phyloP scores from a whole-genome alignment of 1,140 invertebrate species.

The Procambarus clarkii region DNA sequence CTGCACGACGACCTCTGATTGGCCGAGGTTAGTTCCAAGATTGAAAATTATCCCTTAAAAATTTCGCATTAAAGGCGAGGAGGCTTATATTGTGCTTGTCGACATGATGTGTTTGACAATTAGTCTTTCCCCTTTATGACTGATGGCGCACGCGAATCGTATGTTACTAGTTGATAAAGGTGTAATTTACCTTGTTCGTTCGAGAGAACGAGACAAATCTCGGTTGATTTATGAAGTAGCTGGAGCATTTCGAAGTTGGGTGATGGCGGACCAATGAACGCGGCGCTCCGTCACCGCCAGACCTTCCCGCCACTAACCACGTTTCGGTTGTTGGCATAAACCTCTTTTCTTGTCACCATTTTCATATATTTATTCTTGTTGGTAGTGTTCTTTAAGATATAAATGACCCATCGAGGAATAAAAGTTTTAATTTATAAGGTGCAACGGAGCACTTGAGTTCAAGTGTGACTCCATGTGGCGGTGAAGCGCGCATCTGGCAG shows the following conservation, averaged over 20 bases:
- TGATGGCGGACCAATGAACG: slow-evolving; percentile 44
- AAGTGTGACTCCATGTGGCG: not conserved
- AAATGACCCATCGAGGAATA: no score
- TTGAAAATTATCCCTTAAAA: slow-evolving; percentile 8
- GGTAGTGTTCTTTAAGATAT: no score
- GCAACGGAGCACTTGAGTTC: not conserved
- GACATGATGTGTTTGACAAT: slow-evolving; percentile 9
- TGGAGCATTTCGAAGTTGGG: slow-evolving; percentile 57
- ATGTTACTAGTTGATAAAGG: slow-evolving; percentile 35
- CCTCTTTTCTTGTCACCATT: not conserved
- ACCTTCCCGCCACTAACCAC: not conserved
- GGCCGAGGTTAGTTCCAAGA: not conserved
- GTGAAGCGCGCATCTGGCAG: not conserved
- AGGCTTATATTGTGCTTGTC: not conserved
- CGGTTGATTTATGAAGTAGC: slow-evolving; percentile 8
- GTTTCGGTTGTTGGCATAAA: not conserved
- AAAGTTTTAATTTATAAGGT: no score
- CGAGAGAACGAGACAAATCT: slow-evolving; percentile 44
- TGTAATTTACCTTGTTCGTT: slow-evolving; percentile 7
- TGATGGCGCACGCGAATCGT: slow-evolving; percentile 8
- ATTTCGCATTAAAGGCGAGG: not conserved
- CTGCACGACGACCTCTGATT: not conserved
- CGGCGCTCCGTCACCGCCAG: slow-evolving; percentile 41
- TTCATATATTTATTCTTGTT: not conserved
- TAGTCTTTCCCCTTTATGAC: not conserved